These are phyloP conservation scores for Pseudeuparius sepicola DNA, from an alignment of 2,888 invertebrate genomes.

Conservation along the genomic window DNA sequence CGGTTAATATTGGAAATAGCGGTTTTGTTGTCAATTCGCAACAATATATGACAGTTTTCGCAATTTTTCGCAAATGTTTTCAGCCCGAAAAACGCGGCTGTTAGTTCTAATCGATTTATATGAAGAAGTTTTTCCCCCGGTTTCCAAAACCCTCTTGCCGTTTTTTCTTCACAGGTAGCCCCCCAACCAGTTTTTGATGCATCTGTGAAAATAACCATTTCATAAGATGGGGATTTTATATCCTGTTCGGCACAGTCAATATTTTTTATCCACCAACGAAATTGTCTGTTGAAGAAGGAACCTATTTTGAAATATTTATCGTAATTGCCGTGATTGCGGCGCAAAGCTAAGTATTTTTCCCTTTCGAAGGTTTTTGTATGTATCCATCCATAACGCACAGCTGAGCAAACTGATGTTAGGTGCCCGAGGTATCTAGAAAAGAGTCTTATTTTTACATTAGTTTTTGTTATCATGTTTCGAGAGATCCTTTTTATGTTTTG, in stretches of 20 bases:
- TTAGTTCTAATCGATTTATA: conserved; percentile 4
- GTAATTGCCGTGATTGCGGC: no score
- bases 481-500: no score
- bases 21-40: conserved; percentile 8
- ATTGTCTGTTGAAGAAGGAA: no score
- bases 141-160: conserved; percentile 6
- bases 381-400: no score
- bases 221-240: conserved; percentile 5
- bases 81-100: conserved; percentile 6
- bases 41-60: conserved; percentile 6
- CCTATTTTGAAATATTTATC: no score
- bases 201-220: conserved; percentile 4
- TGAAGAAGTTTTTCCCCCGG: conserved; percentile 3
- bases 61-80: conserved; percentile 6
- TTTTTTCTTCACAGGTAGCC: conserved; percentile 2
- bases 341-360: no score
- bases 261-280: conserved; percentile 5
- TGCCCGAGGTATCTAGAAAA: no score
- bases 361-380: no score
- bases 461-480: no score
- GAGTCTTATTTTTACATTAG: no score
- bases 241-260: conserved; percentile 2
- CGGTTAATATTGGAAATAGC: conserved; percentile 9
- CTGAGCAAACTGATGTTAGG: no score
- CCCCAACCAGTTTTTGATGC: conserved; percentile 9